Evolutionary conservation across 2,888 invertebrate genomes (phyloP), one percentile per base, ranked within the genome.

Genomic region (Nomada ferruginata): DNA sequence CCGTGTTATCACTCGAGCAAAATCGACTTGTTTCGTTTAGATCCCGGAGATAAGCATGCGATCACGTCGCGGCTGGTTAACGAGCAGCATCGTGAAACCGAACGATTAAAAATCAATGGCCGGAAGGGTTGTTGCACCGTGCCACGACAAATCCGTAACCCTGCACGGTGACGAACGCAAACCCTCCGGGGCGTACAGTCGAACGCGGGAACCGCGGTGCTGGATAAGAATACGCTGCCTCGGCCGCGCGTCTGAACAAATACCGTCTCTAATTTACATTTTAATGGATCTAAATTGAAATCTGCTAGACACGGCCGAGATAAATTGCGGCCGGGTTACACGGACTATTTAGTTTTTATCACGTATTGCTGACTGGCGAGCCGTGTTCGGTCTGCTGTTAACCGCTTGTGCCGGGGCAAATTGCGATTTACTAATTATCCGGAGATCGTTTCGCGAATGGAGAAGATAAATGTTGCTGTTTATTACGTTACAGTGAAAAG

Each of bases 281-380:
- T 90, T 90, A 90, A 90, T 90, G 88, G 90, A 90, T 90, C 90
- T 90, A 90, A 90, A 90, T 90, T 90, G 89, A 90, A 90, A 90
- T 90, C 90, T 90, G 84, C 83, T 77, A 66, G 74, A 80, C 75
- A 44, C 72, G 57, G 29, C 59, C 66, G 81, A 83, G 87, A 89
- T 89, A 85, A 89, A 89, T 89, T 84, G 76, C 59, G 52, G 57
- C 18, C 26, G 59, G 74, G 75, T 77, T 84, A 69, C 80, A 63
- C 79, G 66, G 82, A 68, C 57, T 76, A 83, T 87, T 87, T 85
- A 85, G 84, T 84, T 85, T 86, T 84, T 83, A 82, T 82, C 81
- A 64, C 61, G 81, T 71, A 76, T 77, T 77, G 75, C 47, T n/a
- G 52, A 64, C 29, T 63, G 47, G 42, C 29, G 50, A n/a, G 36